These are phyloP conservation scores for Drosophila watanabei DNA, from an alignment of 1,140 invertebrate species.

Conservation along the genomic window DNA sequence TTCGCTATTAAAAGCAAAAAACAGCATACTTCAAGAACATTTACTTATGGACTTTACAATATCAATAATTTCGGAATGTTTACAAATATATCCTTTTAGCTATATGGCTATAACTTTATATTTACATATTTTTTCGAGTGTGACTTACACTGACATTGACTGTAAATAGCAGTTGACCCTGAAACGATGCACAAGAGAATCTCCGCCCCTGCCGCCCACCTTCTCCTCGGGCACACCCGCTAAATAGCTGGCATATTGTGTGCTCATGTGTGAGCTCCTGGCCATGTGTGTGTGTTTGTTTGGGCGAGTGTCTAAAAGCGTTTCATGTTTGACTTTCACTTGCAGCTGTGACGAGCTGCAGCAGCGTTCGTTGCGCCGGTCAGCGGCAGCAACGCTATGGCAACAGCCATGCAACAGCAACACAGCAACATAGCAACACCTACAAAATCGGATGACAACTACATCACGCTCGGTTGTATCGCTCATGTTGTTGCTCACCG, in stretches of 20 bases:
- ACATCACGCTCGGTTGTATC: slow-evolving; percentile 31
- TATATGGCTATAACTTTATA: neutral
- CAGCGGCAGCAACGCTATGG: slow-evolving; percentile 53
- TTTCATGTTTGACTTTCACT: slow-evolving; percentile 81
- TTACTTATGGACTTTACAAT: neutral
- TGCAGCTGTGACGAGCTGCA: slow-evolving; percentile 72
- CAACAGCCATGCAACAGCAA: slow-evolving; percentile 34
- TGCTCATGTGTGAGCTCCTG: slow-evolving; percentile 38
- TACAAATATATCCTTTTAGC: no score
- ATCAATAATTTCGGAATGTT: no score
- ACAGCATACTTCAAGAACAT: neutral
- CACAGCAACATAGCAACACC: slow-evolving; percentile 14
- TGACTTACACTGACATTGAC: slow-evolving; percentile 45
- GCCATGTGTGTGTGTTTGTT: slow-evolving; percentile 25
- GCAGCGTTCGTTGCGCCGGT: slow-evolving; percentile 54
- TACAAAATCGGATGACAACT: slow-evolving; percentile 26
- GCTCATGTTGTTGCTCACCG: slow-evolving; percentile 29
- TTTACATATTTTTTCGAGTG: slow-evolving; percentile 14
- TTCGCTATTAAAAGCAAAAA: neutral
- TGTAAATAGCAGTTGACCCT: slow-evolving; percentile 74
- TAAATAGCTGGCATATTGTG: slow-evolving; percentile 63
- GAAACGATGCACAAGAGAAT: slow-evolving; percentile 60
- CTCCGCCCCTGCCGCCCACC: slow-evolving; percentile 10
- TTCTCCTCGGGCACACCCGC: neutral
- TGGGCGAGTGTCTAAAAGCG: slow-evolving; percentile 42